Base-by-base conservation (phyloP, 1,140 invertebrate species). In the Heliconius melpomene region DNA sequence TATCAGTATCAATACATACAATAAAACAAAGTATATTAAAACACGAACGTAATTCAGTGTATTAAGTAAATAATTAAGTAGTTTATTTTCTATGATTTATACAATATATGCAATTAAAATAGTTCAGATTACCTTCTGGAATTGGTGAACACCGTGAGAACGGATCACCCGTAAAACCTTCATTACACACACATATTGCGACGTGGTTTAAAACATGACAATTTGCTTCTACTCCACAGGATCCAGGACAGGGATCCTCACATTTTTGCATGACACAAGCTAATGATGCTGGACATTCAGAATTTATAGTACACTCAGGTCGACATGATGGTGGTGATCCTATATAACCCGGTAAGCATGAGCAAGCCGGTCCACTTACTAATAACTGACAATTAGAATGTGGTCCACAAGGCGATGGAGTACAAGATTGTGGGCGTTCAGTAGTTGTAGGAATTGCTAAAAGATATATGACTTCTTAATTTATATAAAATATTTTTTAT, bases 391-490 rank as follows among this genome's bases (percentile, higher is more conserved):
- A 98, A 78, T 97, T 95, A 1, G 97, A 97, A 88, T 98, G 97
- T 1, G 97, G 97, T 29, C 98, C 98, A 87, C 97, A 98, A 2
- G 97, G 97, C 23, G 96, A 97, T 81, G 97, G 97, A 50, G 95
- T 95, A 88, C 97, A 98, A 11, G 97, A 97, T 81, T 96, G 96
- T 76, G 96, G 96, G 82, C 95, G 90, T 91, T 96, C 96, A 46
- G 96, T 96, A 81, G 91, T 84, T 83, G 91, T 72, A 82, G 88
- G 85, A 83, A 95, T 92, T 81, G 83, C 92, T 91, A 46, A 73
- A 83, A 85, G 57, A 86, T 57, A 46, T 72, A 72, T 72, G 9
- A 75, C 40, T 20, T 57, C 38, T 38, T 40, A 26, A 73, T 40
- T 78, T 18, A 54, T 66, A 26, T 29, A 26, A 26, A 26, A 6